A percentile compares a stretch with the other conserved stretches of the same genome.
Evolutionary conservation across 2,113 vertebrate genomes (phyloP).

Genomic region (Indicator maculatus): DNA sequence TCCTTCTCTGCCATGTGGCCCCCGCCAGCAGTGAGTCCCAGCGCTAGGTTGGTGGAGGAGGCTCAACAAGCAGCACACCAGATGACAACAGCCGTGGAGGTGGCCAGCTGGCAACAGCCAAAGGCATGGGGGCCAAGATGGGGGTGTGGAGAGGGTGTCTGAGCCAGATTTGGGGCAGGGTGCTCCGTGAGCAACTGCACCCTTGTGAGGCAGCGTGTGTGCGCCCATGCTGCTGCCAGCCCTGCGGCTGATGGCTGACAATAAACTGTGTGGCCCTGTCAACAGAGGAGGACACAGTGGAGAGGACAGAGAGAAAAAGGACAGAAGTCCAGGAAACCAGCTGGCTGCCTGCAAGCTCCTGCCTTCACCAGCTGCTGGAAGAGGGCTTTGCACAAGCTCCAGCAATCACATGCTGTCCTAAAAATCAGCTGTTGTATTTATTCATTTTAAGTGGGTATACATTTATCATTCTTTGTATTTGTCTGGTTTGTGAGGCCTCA

Average conservation of each 20-base stretch:
- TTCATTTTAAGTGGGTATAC: background rate
- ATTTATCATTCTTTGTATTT: background rate
- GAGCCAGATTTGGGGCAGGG: background rate
- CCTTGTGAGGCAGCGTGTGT: background rate
- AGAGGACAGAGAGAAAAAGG: background rate
- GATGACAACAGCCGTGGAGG: background rate
- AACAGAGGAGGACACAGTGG: background rate
- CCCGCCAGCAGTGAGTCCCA: background rate
- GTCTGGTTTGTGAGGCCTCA: background rate
- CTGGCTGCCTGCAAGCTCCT: background rate
- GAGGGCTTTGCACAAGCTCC: background rate
- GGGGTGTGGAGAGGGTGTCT: background rate
- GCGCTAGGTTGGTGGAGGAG: rapidly evolving
- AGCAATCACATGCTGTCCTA: background rate
- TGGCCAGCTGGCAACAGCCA: background rate
- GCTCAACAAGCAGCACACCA: rapidly evolving
- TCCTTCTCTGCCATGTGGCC: background rate
- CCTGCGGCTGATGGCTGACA: background rate
- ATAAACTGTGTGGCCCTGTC: background rate
- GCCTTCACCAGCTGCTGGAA: background rate
- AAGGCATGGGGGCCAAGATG: background rate
- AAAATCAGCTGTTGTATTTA: background rate
- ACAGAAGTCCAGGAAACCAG: background rate
- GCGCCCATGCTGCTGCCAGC: background rate
- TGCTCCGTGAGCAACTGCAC: rapidly evolving